Conservation (phyloP, 2,113 vertebrate genomes). For the Crypturellus undulatus region DNA sequence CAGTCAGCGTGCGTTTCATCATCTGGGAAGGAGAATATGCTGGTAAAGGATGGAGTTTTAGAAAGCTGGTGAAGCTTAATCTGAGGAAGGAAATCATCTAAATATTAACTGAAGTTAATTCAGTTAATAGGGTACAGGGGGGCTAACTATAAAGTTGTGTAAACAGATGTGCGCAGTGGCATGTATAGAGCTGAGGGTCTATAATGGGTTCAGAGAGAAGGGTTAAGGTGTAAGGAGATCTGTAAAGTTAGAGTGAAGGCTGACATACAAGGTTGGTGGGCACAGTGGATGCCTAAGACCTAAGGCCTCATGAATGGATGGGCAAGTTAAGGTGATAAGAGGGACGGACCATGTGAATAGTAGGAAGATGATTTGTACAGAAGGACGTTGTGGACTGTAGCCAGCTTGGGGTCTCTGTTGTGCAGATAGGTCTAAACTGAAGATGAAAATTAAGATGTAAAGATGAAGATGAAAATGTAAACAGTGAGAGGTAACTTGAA, state of each 20-base stretch:
- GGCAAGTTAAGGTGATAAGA: neutral
- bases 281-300: neutral
- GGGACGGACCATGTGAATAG: neutral
- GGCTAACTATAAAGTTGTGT: neutral
- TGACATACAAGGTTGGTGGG: neutral
- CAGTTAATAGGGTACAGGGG: neutral
- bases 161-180: neutral
- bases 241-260: neutral
- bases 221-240: neutral
- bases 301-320: neutral
- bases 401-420: neutral
- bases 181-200: neutral
- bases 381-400: neutral
- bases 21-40: neutral
- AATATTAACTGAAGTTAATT: neutral
- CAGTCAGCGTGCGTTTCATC: accelerated
- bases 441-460: neutral
- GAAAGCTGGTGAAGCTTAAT: neutral
- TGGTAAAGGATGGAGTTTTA: neutral
- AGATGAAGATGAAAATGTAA: neutral
- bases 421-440: neutral
- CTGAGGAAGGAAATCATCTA: neutral
- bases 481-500: neutral
- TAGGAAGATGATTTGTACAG: neutral
- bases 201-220: neutral